Percentiles rank a stretch among this genome's conserved stretches.
Evolutionary conservation across 2,888 invertebrate species (phyloP).

Genomic region (Phragmatobia fuliginosa): DNA sequence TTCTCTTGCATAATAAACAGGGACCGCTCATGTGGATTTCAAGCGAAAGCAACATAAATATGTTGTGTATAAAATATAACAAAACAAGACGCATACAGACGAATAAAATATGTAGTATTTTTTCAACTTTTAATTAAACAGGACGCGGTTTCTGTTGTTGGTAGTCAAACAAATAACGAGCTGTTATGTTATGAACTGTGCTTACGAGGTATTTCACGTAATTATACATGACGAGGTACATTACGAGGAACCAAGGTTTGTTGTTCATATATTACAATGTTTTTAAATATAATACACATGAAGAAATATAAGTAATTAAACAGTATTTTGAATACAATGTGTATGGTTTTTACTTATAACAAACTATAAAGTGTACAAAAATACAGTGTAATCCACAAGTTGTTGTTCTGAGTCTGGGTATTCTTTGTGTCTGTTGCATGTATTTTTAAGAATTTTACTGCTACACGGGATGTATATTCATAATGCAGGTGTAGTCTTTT

Average conservation of each 20-base stretch:
- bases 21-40: conserved; percentile 30
- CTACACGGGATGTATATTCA: too few relatives aligned
- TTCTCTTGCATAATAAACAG: conserved; percentile 28
- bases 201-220: conserved; percentile 5
- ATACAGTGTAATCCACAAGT: too few relatives aligned
- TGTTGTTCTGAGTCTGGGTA: too few relatives aligned
- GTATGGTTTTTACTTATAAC: too few relatives aligned
- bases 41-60: conserved; percentile 26
- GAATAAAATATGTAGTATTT: conserved; percentile 30
- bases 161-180: conserved; percentile 39
- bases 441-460: too few relatives aligned
- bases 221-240: neutral
- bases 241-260: neutral
- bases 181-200: conserved; percentile 31
- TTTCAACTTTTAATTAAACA: conserved; percentile 48
- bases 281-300: too few relatives aligned
- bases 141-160: conserved; percentile 27
- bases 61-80: conserved; percentile 21
- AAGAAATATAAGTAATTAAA: too few relatives aligned
- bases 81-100: conserved; percentile 7
- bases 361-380: too few relatives aligned
- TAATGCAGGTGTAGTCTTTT: too few relatives aligned
- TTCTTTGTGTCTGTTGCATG: too few relatives aligned
- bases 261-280: neutral
- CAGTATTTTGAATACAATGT: too few relatives aligned